Percentiles rank a stretch among this genome's conserved stretches.
phyloP scores from a whole-genome alignment of 2,113 vertebrate species.

The Tinamus guttatus region DNA sequence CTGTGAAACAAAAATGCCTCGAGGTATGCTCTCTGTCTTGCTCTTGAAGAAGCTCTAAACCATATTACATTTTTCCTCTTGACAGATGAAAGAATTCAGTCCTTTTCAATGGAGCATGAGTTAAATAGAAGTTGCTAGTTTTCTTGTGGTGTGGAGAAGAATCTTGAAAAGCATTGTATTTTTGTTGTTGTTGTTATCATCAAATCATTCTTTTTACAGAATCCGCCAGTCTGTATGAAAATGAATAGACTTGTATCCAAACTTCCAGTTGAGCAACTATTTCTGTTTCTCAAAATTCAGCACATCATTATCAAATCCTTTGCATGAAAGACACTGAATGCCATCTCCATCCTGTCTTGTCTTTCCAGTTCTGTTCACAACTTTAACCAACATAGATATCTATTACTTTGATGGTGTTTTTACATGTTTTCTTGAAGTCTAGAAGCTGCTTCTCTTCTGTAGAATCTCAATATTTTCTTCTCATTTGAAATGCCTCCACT shows the following conservation, averaged over 20 bases:
- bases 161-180: not conserved
- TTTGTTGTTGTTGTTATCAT: not conserved
- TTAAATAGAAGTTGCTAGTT: not conserved
- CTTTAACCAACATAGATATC: not conserved
- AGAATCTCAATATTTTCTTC: conserved; percentile 28
- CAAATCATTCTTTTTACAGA: not conserved
- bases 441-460: conserved; percentile 46
- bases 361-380: not conserved
- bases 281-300: conserved; percentile 4
- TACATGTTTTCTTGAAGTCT: not conserved
- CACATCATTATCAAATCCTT: not conserved
- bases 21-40: not conserved
- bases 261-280: not conserved
- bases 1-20: conserved; percentile 27
- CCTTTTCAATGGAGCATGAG: conserved; percentile 17
- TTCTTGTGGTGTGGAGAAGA: not conserved
- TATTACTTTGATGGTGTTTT: not conserved
- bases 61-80: conserved; percentile 29
- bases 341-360: not conserved
- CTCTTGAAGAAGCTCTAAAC: conserved; percentile 36
- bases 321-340: not conserved
- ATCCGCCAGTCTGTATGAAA: not conserved
- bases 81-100: conserved; percentile 8
- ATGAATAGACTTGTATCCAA: not conserved
- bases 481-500: conserved; percentile 5